Conservation (phyloP, 1,140 invertebrate species). For the Chelonus insularis region DNA sequence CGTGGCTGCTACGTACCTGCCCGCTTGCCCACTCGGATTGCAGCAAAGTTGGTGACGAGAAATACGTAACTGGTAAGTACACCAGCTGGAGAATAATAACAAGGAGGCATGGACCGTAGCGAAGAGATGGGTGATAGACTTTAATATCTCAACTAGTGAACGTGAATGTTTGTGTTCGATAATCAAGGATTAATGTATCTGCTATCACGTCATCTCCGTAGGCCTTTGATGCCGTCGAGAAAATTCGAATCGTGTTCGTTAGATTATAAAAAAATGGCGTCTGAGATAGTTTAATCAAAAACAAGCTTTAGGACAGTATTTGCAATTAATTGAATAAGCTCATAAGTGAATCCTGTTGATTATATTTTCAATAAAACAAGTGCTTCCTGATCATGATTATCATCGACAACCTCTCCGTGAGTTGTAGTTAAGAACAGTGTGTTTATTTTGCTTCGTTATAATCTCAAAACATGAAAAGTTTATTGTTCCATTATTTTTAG, state of each 20-base stretch:
- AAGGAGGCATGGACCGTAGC: conserved; percentile 66
- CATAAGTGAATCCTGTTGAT: background rate
- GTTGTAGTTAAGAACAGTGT: background rate
- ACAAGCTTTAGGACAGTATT: too few species aligned
- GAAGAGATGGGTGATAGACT: conserved; percentile 21
- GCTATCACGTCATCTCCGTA: background rate
- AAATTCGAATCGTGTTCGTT: background rate
- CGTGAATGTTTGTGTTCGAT: background rate
- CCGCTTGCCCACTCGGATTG: conserved; percentile 88
- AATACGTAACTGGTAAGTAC: conserved; percentile 92
- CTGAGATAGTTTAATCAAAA: background rate
- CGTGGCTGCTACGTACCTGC: conserved; percentile 92
- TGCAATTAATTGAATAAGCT: too few species aligned
- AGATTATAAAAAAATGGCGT: conserved; percentile 12
- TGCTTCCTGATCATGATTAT: background rate
- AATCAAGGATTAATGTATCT: background rate
- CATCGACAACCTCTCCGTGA: conserved; percentile 2
- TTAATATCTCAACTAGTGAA: background rate
- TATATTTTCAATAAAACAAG: background rate
- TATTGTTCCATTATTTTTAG: conserved; percentile 52
- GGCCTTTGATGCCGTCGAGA: conserved; percentile 2
- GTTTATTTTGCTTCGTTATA: background rate
- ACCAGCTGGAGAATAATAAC: conserved; percentile 71
- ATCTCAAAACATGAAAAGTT: conserved; percentile 1
- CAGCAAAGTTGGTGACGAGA: conserved; percentile 91